phyloP scores from a whole-genome alignment of 1,140 invertebrate species.

The Drosophila kepulauana region DNA sequence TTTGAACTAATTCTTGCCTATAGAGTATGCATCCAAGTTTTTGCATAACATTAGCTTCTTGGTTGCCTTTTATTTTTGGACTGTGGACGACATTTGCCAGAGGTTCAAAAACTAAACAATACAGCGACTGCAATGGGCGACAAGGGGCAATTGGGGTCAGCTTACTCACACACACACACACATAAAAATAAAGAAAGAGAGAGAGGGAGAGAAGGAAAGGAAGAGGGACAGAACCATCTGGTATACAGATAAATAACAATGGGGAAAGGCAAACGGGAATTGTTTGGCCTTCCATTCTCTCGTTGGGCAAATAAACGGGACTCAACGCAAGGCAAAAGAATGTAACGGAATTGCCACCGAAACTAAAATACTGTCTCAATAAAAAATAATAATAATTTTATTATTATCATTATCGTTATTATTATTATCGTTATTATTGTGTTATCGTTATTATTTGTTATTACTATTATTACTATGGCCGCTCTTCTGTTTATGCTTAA shows the following conservation, averaged over 20 bases:
- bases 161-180: not conserved
- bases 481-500: not conserved
- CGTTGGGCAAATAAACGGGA: slow-evolving; percentile 71
- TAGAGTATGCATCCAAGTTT: not conserved
- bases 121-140: slow-evolving; percentile 1
- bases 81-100: slow-evolving; percentile 8
- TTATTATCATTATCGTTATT: slow-evolving; percentile 29
- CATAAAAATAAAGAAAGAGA: not conserved
- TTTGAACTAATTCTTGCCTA: slow-evolving; percentile 3
- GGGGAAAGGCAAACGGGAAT: slow-evolving; percentile 45
- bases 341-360: slow-evolving; percentile 58
- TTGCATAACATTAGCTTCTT: not conserved
- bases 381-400: slow-evolving; percentile 41
- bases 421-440: slow-evolving; percentile 53
- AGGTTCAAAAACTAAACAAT: slow-evolving; percentile 7
- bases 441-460: slow-evolving; percentile 41
- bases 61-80: slow-evolving; percentile 2
- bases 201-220: not conserved
- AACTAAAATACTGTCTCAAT: slow-evolving; percentile 79
- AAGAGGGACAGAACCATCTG: slow-evolving; percentile 11
- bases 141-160: slow-evolving; percentile 31
- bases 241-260: slow-evolving; percentile 42
- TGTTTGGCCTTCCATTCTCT: slow-evolving; percentile 49
- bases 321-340: slow-evolving; percentile 58
- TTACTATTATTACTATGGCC: slow-evolving; percentile 47